phyloP scores from a whole-genome alignment of 2,113 vertebrate genomes.

The Antechinus flavipes region DNA sequence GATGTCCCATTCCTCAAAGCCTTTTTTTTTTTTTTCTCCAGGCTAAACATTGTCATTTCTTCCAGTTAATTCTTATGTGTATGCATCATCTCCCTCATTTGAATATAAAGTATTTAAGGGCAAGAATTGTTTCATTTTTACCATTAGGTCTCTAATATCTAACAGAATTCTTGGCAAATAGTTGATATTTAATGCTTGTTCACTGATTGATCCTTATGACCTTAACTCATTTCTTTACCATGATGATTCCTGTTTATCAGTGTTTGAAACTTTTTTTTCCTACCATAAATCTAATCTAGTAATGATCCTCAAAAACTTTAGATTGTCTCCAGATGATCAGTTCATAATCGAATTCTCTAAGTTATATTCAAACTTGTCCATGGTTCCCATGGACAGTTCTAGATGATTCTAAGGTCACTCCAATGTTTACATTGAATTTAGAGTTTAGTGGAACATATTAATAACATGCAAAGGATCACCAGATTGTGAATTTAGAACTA shows the following conservation, averaged over 20 bases:
- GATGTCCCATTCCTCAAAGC: neutral
- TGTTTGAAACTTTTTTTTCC: neutral
- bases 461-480: neutral
- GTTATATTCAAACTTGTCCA: neutral
- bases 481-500: neutral
- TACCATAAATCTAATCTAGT: neutral
- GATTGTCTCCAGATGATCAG: neutral
- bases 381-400: neutral
- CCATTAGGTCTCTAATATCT: neutral
- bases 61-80: neutral
- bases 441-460: neutral
- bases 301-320: neutral
- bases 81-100: neutral
- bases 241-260: neutral
- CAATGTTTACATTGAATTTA: neutral
- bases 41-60: neutral
- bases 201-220: neutral
- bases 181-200: neutral
- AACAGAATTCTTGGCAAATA: neutral
- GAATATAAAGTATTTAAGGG: neutral
- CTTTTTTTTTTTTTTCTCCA: neutral
- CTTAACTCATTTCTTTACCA: neutral
- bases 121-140: neutral
- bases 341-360: neutral
- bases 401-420: neutral